Base-by-base conservation (phyloP, 1,140 invertebrate species). In the Rhyacophila brunnea region DNA sequence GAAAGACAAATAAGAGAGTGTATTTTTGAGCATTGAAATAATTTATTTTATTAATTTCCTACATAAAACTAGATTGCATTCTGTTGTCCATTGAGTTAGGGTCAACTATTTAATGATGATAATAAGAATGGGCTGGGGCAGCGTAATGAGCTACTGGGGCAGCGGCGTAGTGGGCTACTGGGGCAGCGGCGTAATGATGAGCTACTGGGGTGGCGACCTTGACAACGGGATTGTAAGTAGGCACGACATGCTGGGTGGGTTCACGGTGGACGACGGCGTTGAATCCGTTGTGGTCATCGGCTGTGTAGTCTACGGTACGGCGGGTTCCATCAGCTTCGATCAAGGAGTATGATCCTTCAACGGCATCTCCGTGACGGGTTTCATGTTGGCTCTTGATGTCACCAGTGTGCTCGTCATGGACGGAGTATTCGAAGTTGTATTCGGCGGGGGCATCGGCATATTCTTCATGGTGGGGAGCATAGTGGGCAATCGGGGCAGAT, bases 231-330 rank as follows among this genome's bases (percentile, higher is more conserved):
- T n/a, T n/a, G n/a, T n/a, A n/a, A 70, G 60, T 68, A 50, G 64
- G 68, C 11, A 74, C 73, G 47, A 74, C 72, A 17, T 77, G 74
- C 42, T 76, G 69, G 15, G 75, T 71, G 2, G 78, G 74, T 66
- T 86, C 82, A 4, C 80, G 77, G 44, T 78, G 79, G 5, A n/a
- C n/a, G n/a, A n/a, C n/a, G n/a, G n/a, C n/a, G n/a, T n/a, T n/a
- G n/a, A n/a, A n/a, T n/a, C n/a, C n/a, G n/a, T n/a, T n/a, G n/a
- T n/a, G n/a, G n/a, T n/a, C n/a, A n/a, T n/a, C n/a, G n/a, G n/a
- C n/a, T 89, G 85, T 87, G 74, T 90, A 90, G 32, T 87, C 83
- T 43, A 89, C 87, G 62, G 85, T 85, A 58, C 87, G 81, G 65
- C 82, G 77, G 64, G 82, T 86, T 36, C 87, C 87, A 68, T 90